phyloP scores from a whole-genome alignment of 2,113 vertebrate species.

The Sturnira hondurensis region DNA sequence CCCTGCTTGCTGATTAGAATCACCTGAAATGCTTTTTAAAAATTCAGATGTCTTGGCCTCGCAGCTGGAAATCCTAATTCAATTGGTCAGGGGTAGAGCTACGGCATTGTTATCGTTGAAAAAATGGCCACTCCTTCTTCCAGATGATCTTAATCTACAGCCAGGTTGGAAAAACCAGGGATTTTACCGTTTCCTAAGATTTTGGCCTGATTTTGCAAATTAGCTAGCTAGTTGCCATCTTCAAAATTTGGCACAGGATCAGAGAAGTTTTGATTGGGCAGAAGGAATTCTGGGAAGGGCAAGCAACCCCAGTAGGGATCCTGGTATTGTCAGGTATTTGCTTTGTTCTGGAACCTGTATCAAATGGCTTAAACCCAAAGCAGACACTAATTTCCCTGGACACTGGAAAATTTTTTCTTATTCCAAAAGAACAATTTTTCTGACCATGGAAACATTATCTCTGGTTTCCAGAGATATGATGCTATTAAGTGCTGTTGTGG shows the following conservation, averaged over 20 bases:
- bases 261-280: background rate
- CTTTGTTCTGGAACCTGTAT: background rate
- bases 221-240: background rate
- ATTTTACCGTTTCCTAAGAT: background rate
- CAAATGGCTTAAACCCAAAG: background rate
- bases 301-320: background rate
- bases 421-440: constrained; percentile 5
- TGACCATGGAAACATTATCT: background rate
- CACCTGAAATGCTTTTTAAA: background rate
- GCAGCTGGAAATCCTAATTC: background rate
- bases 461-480: background rate
- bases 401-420: background rate
- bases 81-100: background rate
- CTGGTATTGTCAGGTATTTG: background rate
- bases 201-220: background rate
- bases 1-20: background rate
- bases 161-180: background rate
- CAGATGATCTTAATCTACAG: constrained; percentile 10
- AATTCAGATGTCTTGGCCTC: background rate
- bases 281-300: constrained; percentile 14
- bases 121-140: background rate
- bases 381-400: background rate
- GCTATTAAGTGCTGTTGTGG: background rate
- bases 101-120: background rate
- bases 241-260: background rate